Evolutionary conservation across 2,888 invertebrate species (phyloP).

Genomic region (Stenotaenia linearis): DNA sequence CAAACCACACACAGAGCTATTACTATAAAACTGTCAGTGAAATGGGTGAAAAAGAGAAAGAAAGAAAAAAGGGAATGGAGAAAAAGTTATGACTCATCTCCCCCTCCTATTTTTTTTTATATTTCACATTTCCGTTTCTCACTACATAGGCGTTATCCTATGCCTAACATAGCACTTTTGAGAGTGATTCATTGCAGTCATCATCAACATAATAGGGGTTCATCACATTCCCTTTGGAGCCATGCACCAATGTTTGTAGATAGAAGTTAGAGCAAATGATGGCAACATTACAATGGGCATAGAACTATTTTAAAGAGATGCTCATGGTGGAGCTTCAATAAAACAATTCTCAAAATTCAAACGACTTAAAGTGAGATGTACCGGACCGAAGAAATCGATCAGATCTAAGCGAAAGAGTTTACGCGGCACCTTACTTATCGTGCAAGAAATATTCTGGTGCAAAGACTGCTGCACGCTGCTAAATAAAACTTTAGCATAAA

Average conservation of each 20-base stretch:
- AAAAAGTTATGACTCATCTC: background rate
- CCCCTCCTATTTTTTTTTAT: background rate
- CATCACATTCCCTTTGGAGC: conserved; percentile 4
- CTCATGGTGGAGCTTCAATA: background rate
- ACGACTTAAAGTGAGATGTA: no score
- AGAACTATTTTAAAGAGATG: background rate
- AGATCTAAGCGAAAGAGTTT: no score
- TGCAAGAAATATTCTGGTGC: no score
- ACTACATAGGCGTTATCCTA: conserved; percentile 4
- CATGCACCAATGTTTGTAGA: background rate
- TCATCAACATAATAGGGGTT: conserved; percentile 4
- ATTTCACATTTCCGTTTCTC: conserved; percentile 5
- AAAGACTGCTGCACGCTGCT: no score
- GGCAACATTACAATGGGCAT: background rate
- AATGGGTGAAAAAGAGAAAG: background rate
- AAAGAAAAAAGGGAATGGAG: background rate
- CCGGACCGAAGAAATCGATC: no score
- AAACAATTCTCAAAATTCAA: background rate
- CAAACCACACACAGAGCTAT: background rate
- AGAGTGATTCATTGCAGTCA: background rate
- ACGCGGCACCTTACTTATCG: no score
- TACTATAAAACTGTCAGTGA: background rate
- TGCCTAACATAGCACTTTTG: background rate
- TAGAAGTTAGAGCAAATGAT: conserved; percentile 2
- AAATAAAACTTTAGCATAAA: no score